Percentiles rank a stretch among this genome's conserved stretches.
These are phyloP conservation scores for Otocyon megalotis DNA, from an alignment of 2,113 vertebrate species.

Conservation along the genomic window DNA sequence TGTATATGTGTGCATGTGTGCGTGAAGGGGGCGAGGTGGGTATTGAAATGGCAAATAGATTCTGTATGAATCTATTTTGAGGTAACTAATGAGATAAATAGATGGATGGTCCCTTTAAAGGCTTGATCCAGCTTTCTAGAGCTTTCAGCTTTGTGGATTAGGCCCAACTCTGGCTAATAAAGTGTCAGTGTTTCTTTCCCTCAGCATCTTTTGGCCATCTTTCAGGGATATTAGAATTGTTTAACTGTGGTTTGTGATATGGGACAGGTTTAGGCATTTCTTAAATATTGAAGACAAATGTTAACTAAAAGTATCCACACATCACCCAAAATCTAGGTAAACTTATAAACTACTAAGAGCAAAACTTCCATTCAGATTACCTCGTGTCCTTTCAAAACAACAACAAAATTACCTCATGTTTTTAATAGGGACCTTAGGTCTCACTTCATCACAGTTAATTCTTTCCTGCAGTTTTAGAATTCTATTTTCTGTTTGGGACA, in stretches of 20 bases:
- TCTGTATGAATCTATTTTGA: not conserved
- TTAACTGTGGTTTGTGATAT: not conserved
- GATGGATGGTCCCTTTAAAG: not conserved
- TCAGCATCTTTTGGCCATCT: not conserved
- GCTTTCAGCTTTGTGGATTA: not conserved
- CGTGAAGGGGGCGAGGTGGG: fast-evolving
- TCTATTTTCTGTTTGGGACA: not conserved
- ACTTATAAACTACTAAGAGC: not conserved
- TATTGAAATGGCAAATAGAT: not conserved
- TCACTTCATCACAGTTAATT: not conserved
- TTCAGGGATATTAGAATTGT: not conserved
- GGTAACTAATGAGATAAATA: not conserved
- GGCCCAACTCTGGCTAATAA: not conserved
- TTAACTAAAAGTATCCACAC: not conserved
- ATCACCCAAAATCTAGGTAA: not conserved
- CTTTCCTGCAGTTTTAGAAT: not conserved
- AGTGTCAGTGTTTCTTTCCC: not conserved
- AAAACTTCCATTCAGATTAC: not conserved
- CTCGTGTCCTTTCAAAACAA: not conserved
- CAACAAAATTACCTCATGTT: not conserved
- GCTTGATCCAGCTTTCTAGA: not conserved
- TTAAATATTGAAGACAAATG: not conserved
- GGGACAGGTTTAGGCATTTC: not conserved
- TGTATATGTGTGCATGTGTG: not conserved
- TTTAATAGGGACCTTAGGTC: not conserved